Evolutionary conservation across 2,113 vertebrate species (phyloP).

Genomic region (Silurus asotus): DNA sequence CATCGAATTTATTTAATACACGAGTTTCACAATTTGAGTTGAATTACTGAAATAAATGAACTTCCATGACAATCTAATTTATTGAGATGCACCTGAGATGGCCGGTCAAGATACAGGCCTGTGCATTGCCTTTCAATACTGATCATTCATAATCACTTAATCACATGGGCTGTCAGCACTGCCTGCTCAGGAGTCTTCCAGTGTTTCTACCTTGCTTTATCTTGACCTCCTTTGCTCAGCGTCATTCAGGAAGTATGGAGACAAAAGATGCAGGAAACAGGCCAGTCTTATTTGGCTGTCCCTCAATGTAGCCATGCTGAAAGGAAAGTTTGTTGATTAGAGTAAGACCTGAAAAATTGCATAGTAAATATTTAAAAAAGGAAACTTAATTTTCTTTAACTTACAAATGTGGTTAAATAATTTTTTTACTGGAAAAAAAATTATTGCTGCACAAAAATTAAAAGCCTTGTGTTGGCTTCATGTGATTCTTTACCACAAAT

Average conservation of each 20-base stretch:
- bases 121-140: neutral
- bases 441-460: neutral
- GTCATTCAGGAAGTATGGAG: slow-evolving; percentile 61
- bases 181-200: neutral
- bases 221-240: neutral
- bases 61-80: too few relatives aligned
- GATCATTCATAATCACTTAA: slow-evolving; percentile 40
- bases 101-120: neutral
- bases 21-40: too few relatives aligned
- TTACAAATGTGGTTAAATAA: neutral
- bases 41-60: too few relatives aligned
- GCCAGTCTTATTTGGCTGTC: slow-evolving; percentile 69
- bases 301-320: slow-evolving; percentile 74
- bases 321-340: slow-evolving; percentile 25
- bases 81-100: neutral
- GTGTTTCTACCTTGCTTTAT: slow-evolving; percentile 3
- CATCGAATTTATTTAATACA: too few relatives aligned
- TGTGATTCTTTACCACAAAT: neutral
- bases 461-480: neutral
- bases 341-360: neutral
- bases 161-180: neutral
- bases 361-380: neutral
- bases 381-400: neutral
- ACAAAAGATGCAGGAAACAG: slow-evolving; percentile 73
- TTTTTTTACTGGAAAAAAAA: neutral